A percentile compares a stretch with the other conserved stretches of the same genome.
These are phyloP conservation scores for Pelecanus crispus DNA, from an alignment of 2,113 vertebrate species.

Conservation along the genomic window DNA sequence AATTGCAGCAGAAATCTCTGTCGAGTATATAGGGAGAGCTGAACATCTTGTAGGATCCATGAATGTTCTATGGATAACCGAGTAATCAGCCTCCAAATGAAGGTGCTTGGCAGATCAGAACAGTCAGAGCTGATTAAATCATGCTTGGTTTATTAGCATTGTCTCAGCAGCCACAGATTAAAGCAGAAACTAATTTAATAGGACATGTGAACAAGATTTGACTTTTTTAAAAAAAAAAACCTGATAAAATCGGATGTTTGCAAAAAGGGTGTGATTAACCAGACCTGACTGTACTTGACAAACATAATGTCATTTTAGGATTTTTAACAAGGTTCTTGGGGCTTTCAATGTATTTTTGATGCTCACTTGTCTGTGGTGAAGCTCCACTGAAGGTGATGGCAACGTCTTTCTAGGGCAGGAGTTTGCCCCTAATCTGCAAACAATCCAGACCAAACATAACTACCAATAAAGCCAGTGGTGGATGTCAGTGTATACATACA, in stretches of 20 bases:
- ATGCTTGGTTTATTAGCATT: conserved; percentile 52
- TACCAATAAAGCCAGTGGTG: not conserved
- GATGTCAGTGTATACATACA: not conserved
- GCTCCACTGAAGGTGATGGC: not conserved
- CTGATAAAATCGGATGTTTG: conserved; percentile 60
- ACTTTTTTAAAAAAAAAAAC: no score
- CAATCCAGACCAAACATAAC: not conserved
- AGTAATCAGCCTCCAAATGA: conserved; percentile 55
- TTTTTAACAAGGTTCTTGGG: conserved; percentile 52
- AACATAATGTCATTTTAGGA: conserved; percentile 48
- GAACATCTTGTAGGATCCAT: not conserved
- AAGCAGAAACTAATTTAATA: conserved; percentile 60
- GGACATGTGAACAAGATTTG: conserved; percentile 43
- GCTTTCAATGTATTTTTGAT: not conserved
- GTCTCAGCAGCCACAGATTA: conserved; percentile 49
- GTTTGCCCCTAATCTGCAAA: not conserved
- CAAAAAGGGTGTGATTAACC: conserved; percentile 59
- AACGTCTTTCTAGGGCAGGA: not conserved
- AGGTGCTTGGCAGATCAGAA: conserved; percentile 52
- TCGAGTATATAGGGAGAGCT: not conserved
- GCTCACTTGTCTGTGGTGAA: not conserved
- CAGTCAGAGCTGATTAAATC: conserved; percentile 66
- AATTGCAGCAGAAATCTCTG: not conserved
- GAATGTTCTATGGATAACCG: conserved; percentile 51
- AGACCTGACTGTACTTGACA: conserved; percentile 44